phyloP scores from a whole-genome alignment of 2,888 invertebrate species.

The Boloria euphrosyne region DNA sequence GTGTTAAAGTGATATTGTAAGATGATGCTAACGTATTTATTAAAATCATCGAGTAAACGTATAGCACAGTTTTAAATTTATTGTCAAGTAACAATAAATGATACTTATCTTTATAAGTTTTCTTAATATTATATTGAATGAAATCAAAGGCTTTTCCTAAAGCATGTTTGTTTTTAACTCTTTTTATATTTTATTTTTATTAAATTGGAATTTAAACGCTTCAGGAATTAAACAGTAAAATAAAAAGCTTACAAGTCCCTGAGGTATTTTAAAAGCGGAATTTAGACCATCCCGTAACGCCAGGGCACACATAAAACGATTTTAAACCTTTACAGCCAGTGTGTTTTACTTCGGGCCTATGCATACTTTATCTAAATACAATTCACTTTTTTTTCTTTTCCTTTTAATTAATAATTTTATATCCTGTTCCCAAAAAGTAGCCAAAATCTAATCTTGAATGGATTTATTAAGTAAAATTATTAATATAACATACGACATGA shows the following conservation, averaged over 20 bases:
- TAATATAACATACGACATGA: neutral
- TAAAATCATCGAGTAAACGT: too few relatives aligned
- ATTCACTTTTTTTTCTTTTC: neutral
- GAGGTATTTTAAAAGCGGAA: slow-evolving; percentile 18
- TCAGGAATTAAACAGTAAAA: slow-evolving; percentile 1
- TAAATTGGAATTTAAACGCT: neutral
- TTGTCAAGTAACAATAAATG: too few relatives aligned
- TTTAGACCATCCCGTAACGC: slow-evolving; percentile 14
- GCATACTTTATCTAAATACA: neutral
- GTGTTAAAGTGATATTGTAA: too few relatives aligned
- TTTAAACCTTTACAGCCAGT: slow-evolving; percentile 50
- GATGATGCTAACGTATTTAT: too few relatives aligned
- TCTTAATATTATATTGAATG: neutral
- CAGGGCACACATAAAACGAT: slow-evolving; percentile 24
- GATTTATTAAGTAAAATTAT: too few relatives aligned
- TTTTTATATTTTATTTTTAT: slow-evolving; percentile 18
- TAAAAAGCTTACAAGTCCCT: slow-evolving; percentile 4
- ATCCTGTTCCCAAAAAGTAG: too few relatives aligned
- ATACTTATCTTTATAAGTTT: neutral
- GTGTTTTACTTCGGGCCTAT: slow-evolving; percentile 36
- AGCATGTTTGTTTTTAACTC: neutral
- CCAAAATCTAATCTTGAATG: too few relatives aligned
- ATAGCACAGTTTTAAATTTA: too few relatives aligned
- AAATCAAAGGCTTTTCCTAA: neutral
- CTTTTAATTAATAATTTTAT: neutral